Conservation (phyloP, 2,888 invertebrate genomes). For the Silvanus unidentatus region DNA sequence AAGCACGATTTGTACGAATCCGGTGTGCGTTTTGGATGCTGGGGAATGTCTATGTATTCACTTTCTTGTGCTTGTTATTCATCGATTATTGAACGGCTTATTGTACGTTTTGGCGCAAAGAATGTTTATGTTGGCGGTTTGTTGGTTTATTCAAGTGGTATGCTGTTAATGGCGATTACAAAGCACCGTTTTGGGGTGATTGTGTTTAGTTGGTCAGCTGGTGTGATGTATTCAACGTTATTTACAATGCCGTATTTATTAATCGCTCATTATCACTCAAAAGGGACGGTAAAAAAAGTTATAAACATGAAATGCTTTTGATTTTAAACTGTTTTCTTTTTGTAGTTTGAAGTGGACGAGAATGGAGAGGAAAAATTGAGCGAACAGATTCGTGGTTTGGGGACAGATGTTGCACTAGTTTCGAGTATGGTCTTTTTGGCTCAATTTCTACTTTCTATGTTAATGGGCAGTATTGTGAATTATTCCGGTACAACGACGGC, state of each 20-base stretch:
- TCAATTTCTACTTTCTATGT: slow-evolving; percentile 83
- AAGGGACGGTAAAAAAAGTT: slow-evolving; percentile 66
- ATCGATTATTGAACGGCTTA: slow-evolving; percentile 77
- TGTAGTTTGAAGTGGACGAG: slow-evolving; percentile 56
- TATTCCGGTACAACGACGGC: slow-evolving; percentile 79
- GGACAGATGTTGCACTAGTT: slow-evolving; percentile 91
- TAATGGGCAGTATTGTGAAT: slow-evolving; percentile 79
- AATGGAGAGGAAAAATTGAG: slow-evolving; percentile 53
- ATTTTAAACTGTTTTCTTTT: slow-evolving; percentile 13
- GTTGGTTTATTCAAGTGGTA: slow-evolving; percentile 81
- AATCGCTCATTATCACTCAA: slow-evolving; percentile 91
- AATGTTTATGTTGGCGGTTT: slow-evolving; percentile 84
- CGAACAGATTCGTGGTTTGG: slow-evolving; percentile 75
- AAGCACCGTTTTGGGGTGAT: slow-evolving; percentile 75
- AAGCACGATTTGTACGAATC: slow-evolving; percentile 72
- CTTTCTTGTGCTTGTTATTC: slow-evolving; percentile 94
- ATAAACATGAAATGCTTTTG: neutral
- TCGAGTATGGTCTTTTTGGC: slow-evolving; percentile 93
- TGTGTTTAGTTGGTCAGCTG: slow-evolving; percentile 87
- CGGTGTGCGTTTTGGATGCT: slow-evolving; percentile 91
- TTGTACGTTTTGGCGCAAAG: slow-evolving; percentile 71
- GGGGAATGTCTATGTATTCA: slow-evolving; percentile 95
- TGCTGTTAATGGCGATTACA: slow-evolving; percentile 77
- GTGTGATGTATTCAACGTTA: slow-evolving; percentile 94
- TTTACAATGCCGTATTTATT: slow-evolving; percentile 96